Conservation (phyloP, 1,140 invertebrate genomes). For the Drosophila ananassae region DNA sequence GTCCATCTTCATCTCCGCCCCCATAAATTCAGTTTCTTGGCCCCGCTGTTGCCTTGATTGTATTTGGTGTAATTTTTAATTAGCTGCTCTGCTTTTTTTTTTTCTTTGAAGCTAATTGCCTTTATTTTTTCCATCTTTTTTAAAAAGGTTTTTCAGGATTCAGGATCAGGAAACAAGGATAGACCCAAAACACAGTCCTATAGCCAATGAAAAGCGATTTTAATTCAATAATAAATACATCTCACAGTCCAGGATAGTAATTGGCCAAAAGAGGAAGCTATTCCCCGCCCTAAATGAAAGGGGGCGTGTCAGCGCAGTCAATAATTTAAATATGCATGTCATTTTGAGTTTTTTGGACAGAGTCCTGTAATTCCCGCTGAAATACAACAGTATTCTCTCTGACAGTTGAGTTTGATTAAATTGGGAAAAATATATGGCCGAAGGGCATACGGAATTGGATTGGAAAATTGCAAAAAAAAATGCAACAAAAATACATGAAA, state of each 20-base stretch:
- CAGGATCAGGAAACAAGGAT: constrained; percentile 7
- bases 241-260: constrained; percentile 1
- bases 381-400: constrained; percentile 18
- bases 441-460: neutral
- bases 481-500: neutral
- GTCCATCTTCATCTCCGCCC: neutral
- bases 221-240: constrained; percentile 29
- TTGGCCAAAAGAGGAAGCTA: constrained; percentile 17
- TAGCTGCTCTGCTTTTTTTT: constrained; percentile 24
- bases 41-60: constrained; percentile 23
- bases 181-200: neutral
- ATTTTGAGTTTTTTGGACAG: constrained; percentile 13
- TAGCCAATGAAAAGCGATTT: constrained; percentile 5
- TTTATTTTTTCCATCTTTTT: constrained; percentile 4
- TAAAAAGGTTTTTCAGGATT: neutral
- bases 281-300: too few relatives aligned
- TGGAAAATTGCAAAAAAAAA: neutral
- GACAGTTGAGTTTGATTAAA: constrained; percentile 42
- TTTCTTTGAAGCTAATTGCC: constrained; percentile 37
- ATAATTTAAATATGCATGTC: constrained; percentile 31
- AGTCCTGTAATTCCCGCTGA: constrained; percentile 21
- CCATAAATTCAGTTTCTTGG: neutral
- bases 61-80: constrained; percentile 47
- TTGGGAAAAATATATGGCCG: constrained; percentile 23
- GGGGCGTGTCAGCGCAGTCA: constrained; percentile 14